phyloP scores from a whole-genome alignment of 2,888 invertebrate species.

The Belgica antarctica region DNA sequence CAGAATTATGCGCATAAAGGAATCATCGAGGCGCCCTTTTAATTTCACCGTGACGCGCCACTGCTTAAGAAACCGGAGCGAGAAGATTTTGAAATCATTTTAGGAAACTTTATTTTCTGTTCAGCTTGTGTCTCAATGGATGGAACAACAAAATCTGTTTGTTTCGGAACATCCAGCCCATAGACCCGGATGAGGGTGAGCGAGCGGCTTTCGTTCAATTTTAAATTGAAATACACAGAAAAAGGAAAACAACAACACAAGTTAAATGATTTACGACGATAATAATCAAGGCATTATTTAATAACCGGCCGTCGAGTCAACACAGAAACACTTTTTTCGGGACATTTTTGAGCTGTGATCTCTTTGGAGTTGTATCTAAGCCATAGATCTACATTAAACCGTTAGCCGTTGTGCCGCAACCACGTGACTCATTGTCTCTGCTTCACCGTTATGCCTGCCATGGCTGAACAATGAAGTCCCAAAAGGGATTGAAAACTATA shows the following conservation, averaged over 20 bases:
- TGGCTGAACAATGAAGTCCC: neutral
- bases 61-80: neutral
- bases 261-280: conserved; percentile 41
- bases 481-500: neutral
- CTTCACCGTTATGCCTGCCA: neutral
- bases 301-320: conserved; percentile 20
- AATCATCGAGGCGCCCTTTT: neutral
- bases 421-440: neutral
- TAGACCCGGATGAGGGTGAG: conserved; percentile 12
- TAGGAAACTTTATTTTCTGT: neutral
- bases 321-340: conserved; percentile 2
- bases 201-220: conserved; percentile 12
- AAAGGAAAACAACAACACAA: conserved; percentile 12
- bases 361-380: neutral
- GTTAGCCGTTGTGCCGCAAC: neutral
- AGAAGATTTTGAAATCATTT: neutral
- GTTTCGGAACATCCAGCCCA: neutral
- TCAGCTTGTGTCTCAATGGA: neutral
- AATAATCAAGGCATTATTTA: conserved; percentile 39
- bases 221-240: conserved; percentile 14
- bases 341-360: neutral
- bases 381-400: conserved; percentile 15
- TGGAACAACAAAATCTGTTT: neutral
- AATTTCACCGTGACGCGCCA: neutral
- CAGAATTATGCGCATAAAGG: neutral